Conservation (phyloP, 2,797 vertebrate genomes). For the Silurus aristotelis region DNA sequence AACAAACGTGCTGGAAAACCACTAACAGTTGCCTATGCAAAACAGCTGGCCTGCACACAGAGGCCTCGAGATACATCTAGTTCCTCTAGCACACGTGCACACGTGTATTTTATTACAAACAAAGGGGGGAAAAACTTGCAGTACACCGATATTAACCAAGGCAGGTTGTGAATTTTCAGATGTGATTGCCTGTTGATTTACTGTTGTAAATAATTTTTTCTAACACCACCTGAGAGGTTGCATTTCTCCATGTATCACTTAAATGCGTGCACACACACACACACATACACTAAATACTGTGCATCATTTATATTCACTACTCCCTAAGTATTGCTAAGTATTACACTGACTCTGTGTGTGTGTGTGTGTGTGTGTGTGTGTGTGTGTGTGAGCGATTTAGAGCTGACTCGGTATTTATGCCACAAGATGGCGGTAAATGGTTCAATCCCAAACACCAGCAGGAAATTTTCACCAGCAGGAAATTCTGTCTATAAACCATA, state of each 20-base stretch:
- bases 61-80: background rate
- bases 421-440: conserved; percentile 30
- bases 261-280: no score
- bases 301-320: no score
- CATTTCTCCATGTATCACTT: no score
- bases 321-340: no score
- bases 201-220: no score
- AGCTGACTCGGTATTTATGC: background rate
- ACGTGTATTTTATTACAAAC: no score
- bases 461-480: background rate
- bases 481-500: background rate
- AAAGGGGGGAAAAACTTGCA: background rate
- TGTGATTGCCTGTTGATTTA: background rate
- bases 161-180: background rate
- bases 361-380: background rate
- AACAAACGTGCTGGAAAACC: background rate
- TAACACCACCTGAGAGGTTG: no score
- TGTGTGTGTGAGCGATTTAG: no score
- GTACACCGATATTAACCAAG: background rate
- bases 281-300: no score
- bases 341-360: no score
- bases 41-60: background rate
- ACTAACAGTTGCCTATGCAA: conserved; percentile 19
- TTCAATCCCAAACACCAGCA: background rate
- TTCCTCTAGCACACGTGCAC: conserved; percentile 6